Base-by-base conservation (phyloP, 2,113 vertebrate genomes). In the Ascaphus truei region DNA sequence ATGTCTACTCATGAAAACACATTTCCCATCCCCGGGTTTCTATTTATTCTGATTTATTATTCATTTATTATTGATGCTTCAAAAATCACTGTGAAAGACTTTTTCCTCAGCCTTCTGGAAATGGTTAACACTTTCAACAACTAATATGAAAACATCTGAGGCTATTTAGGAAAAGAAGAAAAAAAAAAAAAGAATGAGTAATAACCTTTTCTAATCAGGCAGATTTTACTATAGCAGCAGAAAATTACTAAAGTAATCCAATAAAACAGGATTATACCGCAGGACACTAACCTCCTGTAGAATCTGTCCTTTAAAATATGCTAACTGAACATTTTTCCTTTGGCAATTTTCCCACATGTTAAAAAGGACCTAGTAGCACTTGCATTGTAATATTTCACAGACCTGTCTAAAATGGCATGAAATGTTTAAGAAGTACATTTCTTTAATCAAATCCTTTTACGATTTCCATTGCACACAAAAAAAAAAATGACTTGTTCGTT, bases 271-370 rank as follows among this genome's bases (percentile, higher is more conserved):
- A 68, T 68, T 68, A 68, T 47, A 59, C 55, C 43, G 43, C 29
- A 34, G 43, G 66, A 60, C 66, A 47, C 55, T 51, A 68, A 68
- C 66, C 66, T 58, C 41, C 34, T 68, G 55, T 59, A 68, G 31
- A 59, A 50, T 59, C 23, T 59, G 31, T 68, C 55, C 55, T 68
- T 60, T 68, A 50, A 66, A 59, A 68, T 68, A 68, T 68, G 66
- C 66, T 60, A 68, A 68, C 55, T 50, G 43, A 59, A 59, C 55
- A 58, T 51, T 50, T 68, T 59, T 50, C 43, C 43, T 68, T 60
- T 68, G 66, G 66, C 66, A 68, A 48, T 68, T 58, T 58, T 58
- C 65, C 65, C 53, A 33, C 16, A 59, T 59, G 55, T 50, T 48
- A 36, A 58, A 37, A 37, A 18, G 27, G 29, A 26, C 36, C 50